Base-by-base conservation (phyloP, 2,888 invertebrate genomes). In the Oscheius sp. region DNA sequence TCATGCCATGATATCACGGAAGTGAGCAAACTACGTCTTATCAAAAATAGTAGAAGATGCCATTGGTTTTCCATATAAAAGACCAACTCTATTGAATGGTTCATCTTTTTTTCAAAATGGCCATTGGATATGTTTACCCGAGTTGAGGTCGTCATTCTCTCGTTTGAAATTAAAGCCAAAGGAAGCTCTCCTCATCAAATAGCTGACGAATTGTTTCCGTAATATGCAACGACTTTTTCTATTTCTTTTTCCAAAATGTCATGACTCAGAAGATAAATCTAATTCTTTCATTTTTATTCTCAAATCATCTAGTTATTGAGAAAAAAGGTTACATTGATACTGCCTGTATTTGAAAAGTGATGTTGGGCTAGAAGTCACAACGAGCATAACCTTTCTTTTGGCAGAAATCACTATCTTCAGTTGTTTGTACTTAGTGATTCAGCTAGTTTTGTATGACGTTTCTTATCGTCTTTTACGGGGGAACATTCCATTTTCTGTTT, bases 361-460 rank as follows among this genome's bases (percentile, higher is more conserved):
- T 37, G 8, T 37, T 37, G 8, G 8, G 8, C 3, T 20, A 25
- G 5, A 20, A 25, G 48, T 48, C 25, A 48, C 48, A 48, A 23
- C 15, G 25, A 37, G 37, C 8, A 15, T 37, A 37, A 10, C 37
- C 8, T 5, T 23, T 48, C 20, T 23, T 20, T 23, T 3, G 23
- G 25, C 48, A 48, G 55, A 55, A 55, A 55, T 20, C 55, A 34
- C 55, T 10, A 37, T 55, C 20, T 34, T 45, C 42, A 61, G 29
- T 29, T 61, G 20, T 61, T 61, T 61, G 61, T 39, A 39, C 25
- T 61, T 10, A 39, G 29, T 61, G 61, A 61, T 15, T 61, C 61
- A 61, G 25, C 3, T 20, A 45, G 29, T 25, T 55, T n/a, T 42
- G 45, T 29, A 45, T 61, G 61, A 61, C 61, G 61, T 61, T 52